A percentile compares a stretch with the other conserved stretches of the same genome.
Evolutionary conservation across 2,888 invertebrate genomes (phyloP).

Genomic region (Coecobrya sp.): DNA sequence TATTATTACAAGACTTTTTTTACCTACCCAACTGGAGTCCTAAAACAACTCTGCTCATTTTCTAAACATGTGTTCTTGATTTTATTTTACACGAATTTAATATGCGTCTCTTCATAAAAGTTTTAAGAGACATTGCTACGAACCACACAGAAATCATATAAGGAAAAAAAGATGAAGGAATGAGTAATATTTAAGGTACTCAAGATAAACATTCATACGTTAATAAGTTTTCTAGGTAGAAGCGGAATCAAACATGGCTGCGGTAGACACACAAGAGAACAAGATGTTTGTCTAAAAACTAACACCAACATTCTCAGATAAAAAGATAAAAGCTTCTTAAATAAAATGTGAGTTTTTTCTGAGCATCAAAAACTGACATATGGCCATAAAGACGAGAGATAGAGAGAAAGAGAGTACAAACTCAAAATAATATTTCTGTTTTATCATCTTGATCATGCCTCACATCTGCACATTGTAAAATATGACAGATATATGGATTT

Average conservation of each 20-base stretch:
- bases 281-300: slow-evolving; percentile 10
- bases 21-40: neutral
- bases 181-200: slow-evolving; percentile 3
- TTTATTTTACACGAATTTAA: slow-evolving; percentile 35
- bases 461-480: slow-evolving; percentile 70
- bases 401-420: neutral
- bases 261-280: neutral
- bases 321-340: slow-evolving; percentile 66
- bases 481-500: slow-evolving; percentile 67
- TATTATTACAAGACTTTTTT: slow-evolving; percentile 20
- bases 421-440: slow-evolving; percentile 17
- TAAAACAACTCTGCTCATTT: slow-evolving; percentile 40
- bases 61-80: slow-evolving; percentile 53
- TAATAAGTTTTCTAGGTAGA: neutral
- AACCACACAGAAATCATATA: slow-evolving; percentile 32
- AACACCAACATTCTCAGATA: slow-evolving; percentile 13
- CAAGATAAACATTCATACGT: neutral
- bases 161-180: neutral
- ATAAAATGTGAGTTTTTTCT: slow-evolving; percentile 4
- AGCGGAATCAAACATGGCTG: slow-evolving; percentile 4
- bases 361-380: slow-evolving; percentile 28
- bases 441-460: slow-evolving; percentile 25
- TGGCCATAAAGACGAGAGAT: neutral
- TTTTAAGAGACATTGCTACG: neutral
- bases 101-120: slow-evolving; percentile 19